phyloP scores from a whole-genome alignment of 2,113 vertebrate species.

The Okapia johnstoni region DNA sequence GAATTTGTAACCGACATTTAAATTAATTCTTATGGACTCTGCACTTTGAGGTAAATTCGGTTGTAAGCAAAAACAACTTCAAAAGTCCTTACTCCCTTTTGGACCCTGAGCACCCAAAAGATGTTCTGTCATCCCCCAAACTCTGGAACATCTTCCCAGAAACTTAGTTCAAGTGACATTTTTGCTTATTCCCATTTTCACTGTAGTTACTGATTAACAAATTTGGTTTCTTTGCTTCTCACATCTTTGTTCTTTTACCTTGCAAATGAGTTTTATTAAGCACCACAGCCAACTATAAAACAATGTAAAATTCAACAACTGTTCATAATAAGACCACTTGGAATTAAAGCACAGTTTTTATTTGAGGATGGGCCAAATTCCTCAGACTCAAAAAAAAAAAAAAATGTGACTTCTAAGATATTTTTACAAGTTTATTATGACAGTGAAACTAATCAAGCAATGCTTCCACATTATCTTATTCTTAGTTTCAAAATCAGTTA shows the following conservation, averaged over 20 bases:
- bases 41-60: conserved; percentile 52
- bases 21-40: conserved; percentile 53
- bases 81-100: conserved; percentile 60
- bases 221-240: conserved; percentile 6
- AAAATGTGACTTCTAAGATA: conserved; percentile 29
- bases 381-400: background rate
- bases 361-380: conserved; percentile 45
- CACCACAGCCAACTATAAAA: conserved; percentile 34
- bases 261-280: conserved; percentile 22
- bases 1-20: conserved; percentile 55
- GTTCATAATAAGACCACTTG: conserved; percentile 21
- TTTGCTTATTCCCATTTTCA: conserved; percentile 54
- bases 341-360: conserved; percentile 58
- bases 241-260: background rate
- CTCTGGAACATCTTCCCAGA: conserved; percentile 68
- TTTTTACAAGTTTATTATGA: conserved; percentile 70
- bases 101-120: conserved; percentile 57
- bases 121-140: conserved; percentile 47
- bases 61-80: conserved; percentile 64
- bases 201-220: conserved; percentile 33
- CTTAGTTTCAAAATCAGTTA: conserved; percentile 69
- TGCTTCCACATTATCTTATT: conserved; percentile 61
- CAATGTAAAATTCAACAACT: conserved; percentile 53
- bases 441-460: conserved; percentile 68
- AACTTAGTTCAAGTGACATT: conserved; percentile 60